Base-by-base conservation (phyloP, 92 coral and sea anemone species). In the Metridium senile region DNA sequence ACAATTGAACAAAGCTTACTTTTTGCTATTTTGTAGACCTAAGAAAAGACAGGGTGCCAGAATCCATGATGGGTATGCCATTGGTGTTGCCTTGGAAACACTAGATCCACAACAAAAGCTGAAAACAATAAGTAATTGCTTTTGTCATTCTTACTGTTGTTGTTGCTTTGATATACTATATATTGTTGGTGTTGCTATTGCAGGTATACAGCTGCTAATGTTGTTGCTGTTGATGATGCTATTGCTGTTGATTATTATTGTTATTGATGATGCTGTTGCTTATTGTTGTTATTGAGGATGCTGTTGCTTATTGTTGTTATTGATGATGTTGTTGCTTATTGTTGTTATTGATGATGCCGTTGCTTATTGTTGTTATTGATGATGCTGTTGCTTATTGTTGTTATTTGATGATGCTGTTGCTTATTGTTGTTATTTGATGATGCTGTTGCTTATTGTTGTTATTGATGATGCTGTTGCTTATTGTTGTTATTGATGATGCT, bases 21-120 rank as follows among this genome's bases (percentile, higher is more conserved):
- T 73, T 43, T 73, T 43, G 17, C 66, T 31, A n/a, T 9, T 73
- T 18, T 17, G 33, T 9, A 73, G 46, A 21, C 47, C 53, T 49
- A 73, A 33, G 33, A n/a, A 57, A 30, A 73, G 20, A 19, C 57
- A 57, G 8, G 78, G 28, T 22, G 78, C 78, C 56, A 73, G 16
- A 58, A 73, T 25, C 26, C 57, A 33, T 19, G 78, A 33, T 20
- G 78, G 78, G 18, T 57, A 54, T 1, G 53, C 20, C 69, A 63
- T 26, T 32, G 56, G 54, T 30, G 66, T 58, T 32, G 68, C 20
- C 19, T 29, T 61, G 64, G 78, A 58, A 34, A 20, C 29, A 34
- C n/a, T 52, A 25, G 56, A 73, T 31, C 78, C 78, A 57, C 67
- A 73, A 34, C 78, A 73, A 35, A 73, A 58, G 19, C 78, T 73